Evolutionary conservation across 2,113 vertebrate genomes (phyloP).

Genomic region (Hemibagrus wyckioides): DNA sequence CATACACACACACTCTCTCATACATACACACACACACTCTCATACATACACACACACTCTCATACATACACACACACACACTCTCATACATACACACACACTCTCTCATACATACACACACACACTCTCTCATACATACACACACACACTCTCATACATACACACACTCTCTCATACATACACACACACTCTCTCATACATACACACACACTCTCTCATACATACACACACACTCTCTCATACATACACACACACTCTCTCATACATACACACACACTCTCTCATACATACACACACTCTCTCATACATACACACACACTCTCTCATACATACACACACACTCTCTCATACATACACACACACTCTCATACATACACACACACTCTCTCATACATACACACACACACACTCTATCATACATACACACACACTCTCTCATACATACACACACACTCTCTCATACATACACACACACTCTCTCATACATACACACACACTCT

Average conservation of each 20-base stretch:
- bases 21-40: too few species aligned
- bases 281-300: neutral
- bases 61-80: too few species aligned
- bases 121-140: too few species aligned
- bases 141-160: too few species aligned
- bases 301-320: neutral
- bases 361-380: neutral
- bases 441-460: neutral
- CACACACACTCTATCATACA: conserved; percentile 4
- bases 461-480: too few species aligned
- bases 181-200: too few species aligned
- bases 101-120: too few species aligned
- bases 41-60: neutral
- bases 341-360: conserved; percentile 1
- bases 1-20: too few species aligned
- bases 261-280: neutral
- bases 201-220: too few species aligned
- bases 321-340: conserved; percentile 1
- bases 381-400: neutral
- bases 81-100: too few species aligned
- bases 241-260: neutral
- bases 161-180: too few species aligned
- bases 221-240: neutral
- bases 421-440: neutral
- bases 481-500: too few species aligned